Evolutionary conservation across 2,113 vertebrate species (phyloP), one percentile per base, ranked within the genome.

Genomic region (Lepisosteus oculatus): DNA sequence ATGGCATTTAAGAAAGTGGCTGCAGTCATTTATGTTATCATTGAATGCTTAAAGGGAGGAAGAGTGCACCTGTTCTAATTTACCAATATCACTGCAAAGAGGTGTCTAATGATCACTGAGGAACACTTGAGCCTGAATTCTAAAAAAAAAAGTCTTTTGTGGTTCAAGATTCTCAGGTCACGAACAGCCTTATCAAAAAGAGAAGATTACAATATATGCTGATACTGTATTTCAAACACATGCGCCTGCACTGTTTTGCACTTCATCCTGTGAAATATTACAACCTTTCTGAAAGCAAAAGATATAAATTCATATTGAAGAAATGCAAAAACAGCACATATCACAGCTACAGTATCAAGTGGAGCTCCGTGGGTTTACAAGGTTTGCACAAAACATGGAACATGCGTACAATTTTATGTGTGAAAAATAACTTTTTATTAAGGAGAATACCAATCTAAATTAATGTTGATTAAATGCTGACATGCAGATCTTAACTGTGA

Each of bases 121-220:
- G 78, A 80, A 83, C 84, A 76, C 76, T 79, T 17, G 79, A 76
- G 77, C 83, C 47, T 51, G 76, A 78, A 80, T 74, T 78, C 87
- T 9, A 51, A 9, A 51, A 51, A 51, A 51, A 51, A 6, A 62
- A 11, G 47, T 69, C 80, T 81, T 79, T 15, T 78, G 76, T 71
- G 72, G 81, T 86, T 79, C 82, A 85, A 74, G 77, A 80, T 77
- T 82, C 76, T 72, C 73, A 42, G 80, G 77, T 85, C 85, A 81
- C 85, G 86, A 89, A 80, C 83, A 84, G 87, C 87, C 89, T 92
- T 92, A 92, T 92, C 91, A 91, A 87, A 90, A 89, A 85, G 83
- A 88, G 90, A 92, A 88, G 90, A 92, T 92, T 92, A 92, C 87
- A 90, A 90, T 92, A 92, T 90, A 88, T 92, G 91, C 91, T 92